Base-by-base conservation (phyloP, 2,797 vertebrate species). In the Rhabdophis nuchalis region DNA sequence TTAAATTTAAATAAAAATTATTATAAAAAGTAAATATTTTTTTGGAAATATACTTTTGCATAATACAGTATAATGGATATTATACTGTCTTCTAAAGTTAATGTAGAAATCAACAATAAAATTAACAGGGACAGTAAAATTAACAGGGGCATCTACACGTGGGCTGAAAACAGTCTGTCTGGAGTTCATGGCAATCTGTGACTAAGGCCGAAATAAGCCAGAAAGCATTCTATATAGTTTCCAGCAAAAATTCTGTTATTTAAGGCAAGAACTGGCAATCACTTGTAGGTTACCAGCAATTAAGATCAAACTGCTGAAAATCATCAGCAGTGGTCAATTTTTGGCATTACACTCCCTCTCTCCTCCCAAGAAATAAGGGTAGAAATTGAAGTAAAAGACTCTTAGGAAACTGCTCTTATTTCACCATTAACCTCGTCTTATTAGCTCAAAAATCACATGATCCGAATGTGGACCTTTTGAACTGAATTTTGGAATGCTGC, bases 151-250 rank as follows among this genome's bases (percentile, higher is more conserved):
- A 89, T 77, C 54, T 32, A 13, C 61, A 86, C 52, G 18, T 57
- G 85, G 86, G 58, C 58, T 68, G 60, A 92, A 92, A 92, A 11
- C 58, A 89, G 36, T 92, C 53, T 89, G 36, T 92, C 53, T 89
- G n/a, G 60, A 92, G 5, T 61, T n/a, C n/a, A 85, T 50, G n/a
- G 72, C 56, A 89, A 23, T 92, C 56, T 25, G 53, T 90, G 20
- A 46, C 36, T 18, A 7, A 60, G 20, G 64, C 14, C 53, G 16
- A 92, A 92, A 89, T 89, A 25, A 86, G 25, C 85, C 64, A 87
- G 54, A 58, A 77, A 52, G 10, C 20, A 52, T 90, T 92, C 61
- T 87, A 77, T 56, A 77, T 36, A 90, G 56, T 58, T 29, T 89
- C 18, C 50, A 86, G 58, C 6, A 20, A 60, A 89, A 29, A 20